phyloP scores from a whole-genome alignment of 2,888 invertebrate species.

The Gari tellinella region DNA sequence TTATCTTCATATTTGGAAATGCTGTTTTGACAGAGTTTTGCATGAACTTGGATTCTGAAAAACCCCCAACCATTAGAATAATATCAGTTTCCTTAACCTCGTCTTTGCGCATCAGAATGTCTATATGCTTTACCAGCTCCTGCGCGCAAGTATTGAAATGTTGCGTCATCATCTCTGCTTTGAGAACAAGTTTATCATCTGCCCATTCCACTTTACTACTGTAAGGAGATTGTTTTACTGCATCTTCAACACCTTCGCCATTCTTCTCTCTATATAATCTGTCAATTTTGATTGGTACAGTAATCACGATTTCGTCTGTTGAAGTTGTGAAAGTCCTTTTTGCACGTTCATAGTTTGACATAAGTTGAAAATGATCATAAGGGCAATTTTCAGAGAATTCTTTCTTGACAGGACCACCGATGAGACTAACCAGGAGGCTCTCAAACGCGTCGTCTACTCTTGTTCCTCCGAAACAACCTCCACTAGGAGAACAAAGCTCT shows the following conservation, averaged over 20 bases:
- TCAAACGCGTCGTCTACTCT: constrained; percentile 24
- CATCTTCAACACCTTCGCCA: constrained; percentile 29
- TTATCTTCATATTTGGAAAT: constrained; percentile 31
- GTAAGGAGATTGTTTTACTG: constrained; percentile 13
- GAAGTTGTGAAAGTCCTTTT: constrained; percentile 34
- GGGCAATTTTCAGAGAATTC: constrained; percentile 17
- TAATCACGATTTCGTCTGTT: constrained; percentile 33
- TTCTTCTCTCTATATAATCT: constrained; percentile 1
- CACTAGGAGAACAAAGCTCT: constrained; percentile 38
- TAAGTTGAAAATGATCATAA: constrained; percentile 40
- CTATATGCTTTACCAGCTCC: constrained; percentile 21
- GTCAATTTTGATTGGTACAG: constrained; percentile 33
- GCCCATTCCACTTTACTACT: constrained; percentile 7
- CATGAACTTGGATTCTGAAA: constrained; percentile 32
- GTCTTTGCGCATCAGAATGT: constrained; percentile 5
- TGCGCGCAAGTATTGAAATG: constrained; percentile 14
- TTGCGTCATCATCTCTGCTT: constrained; percentile 5
- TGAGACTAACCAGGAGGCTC: constrained; percentile 31
- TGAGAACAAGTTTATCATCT: constrained; percentile 25
- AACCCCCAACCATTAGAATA: constrained; percentile 45
- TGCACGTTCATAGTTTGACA: constrained; percentile 41
- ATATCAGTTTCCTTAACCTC: constrained; percentile 13
- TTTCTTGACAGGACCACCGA: constrained; percentile 34
- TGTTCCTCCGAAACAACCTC: constrained; percentile 32
- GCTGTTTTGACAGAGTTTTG: constrained; percentile 3